phyloP scores from a whole-genome alignment of 2,113 vertebrate species.

The Phaethornis superciliosus region DNA sequence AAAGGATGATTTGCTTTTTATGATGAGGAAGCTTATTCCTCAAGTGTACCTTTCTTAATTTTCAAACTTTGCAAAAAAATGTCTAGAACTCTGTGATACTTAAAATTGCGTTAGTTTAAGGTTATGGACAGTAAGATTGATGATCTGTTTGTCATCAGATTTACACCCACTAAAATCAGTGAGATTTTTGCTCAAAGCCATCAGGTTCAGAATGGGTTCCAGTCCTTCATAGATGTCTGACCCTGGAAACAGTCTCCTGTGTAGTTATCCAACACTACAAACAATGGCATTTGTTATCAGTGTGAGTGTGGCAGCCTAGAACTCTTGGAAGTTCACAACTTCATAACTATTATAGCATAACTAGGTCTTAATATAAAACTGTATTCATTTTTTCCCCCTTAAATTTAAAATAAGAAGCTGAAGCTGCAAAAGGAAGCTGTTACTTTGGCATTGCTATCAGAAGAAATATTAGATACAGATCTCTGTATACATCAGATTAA shows the following conservation, averaged over 20 bases:
- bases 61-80: background rate
- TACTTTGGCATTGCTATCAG: background rate
- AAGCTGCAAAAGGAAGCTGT: background rate
- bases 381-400: accelerated
- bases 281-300: background rate
- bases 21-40: background rate
- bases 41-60: background rate
- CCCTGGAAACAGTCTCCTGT: background rate
- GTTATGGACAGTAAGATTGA: background rate
- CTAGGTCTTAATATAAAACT: background rate
- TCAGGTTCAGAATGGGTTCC: background rate
- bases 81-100: background rate
- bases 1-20: background rate
- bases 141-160: background rate
- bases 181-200: background rate
- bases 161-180: background rate
- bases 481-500: background rate
- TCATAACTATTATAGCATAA: accelerated
- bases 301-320: background rate
- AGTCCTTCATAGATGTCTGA: background rate
- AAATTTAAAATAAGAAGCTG: background rate
- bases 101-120: background rate
- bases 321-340: background rate
- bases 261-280: background rate
- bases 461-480: background rate